Percentiles rank a stretch among this genome's conserved stretches.
Evolutionary conservation across 2,797 vertebrate species (phyloP).

Genomic region (Manis javanica): DNA sequence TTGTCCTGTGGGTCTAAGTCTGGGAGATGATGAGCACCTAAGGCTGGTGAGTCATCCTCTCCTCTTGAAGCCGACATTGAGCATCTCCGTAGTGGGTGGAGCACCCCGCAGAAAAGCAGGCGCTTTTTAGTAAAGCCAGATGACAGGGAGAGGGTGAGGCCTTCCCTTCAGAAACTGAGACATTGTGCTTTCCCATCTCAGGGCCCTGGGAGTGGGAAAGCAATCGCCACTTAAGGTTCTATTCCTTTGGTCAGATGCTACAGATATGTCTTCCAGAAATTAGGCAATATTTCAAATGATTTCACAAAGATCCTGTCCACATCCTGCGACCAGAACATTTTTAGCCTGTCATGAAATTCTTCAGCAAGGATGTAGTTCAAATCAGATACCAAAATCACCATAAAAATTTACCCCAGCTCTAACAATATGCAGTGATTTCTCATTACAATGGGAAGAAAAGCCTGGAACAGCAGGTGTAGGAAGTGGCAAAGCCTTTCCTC

Average conservation of each 20-base stretch:
- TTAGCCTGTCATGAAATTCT: neutral
- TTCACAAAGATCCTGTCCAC: neutral
- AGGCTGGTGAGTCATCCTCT: neutral
- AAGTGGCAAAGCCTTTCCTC: neutral
- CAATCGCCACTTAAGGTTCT: neutral
- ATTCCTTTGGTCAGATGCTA: neutral
- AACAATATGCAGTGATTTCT: neutral
- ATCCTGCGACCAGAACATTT: neutral
- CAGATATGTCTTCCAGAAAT: neutral
- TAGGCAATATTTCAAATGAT: neutral
- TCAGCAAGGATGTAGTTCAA: accelerated
- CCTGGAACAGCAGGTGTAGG: neutral
- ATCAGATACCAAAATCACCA: neutral
- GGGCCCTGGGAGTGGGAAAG: neutral
- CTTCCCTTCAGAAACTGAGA: neutral
- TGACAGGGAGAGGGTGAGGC: accelerated
- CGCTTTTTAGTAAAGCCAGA: neutral
- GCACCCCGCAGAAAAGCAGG: neutral
- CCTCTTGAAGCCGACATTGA: neutral
- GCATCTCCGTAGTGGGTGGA: neutral
- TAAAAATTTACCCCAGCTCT: neutral
- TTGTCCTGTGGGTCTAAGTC: neutral
- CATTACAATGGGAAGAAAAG: neutral
- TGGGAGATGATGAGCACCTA: neutral
- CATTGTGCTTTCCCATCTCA: accelerated